These are phyloP conservation scores for Saxidomus purpurata DNA, from an alignment of 1,140 invertebrate species.

Conservation along the genomic window DNA sequence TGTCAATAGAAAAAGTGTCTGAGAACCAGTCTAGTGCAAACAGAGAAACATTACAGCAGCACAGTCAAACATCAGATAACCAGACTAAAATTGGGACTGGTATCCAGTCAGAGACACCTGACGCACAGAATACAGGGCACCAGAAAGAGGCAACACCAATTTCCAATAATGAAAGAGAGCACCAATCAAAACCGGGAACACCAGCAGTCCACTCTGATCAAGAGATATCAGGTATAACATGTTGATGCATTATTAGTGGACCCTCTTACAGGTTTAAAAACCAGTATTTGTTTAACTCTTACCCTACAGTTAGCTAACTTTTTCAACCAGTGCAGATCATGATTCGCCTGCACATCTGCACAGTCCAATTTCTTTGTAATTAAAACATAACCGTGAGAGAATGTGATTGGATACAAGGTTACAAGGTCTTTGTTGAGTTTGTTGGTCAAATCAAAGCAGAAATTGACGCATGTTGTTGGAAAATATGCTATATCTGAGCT, in stretches of 20 bases:
- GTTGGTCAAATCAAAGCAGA: no score
- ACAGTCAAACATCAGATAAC: not conserved
- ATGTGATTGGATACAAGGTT: no score
- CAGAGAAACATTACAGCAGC: not conserved
- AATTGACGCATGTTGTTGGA: no score
- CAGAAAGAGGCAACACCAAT: not conserved
- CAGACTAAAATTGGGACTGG: not conserved
- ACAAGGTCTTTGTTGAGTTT: no score
- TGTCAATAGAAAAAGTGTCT: not conserved
- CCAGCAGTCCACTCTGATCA: constrained; percentile 35
- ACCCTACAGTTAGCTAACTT: no score
- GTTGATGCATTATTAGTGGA: not conserved
- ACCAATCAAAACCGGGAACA: not conserved
- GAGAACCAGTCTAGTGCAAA: not conserved
- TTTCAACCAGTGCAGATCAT: not conserved
- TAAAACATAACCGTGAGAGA: no score
- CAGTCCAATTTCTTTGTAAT: no score
- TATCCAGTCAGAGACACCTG: not conserved
- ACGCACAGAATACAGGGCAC: not conserved
- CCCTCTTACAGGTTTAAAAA: not conserved
- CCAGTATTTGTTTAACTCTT: not conserved
- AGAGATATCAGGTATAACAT: constrained; percentile 12
- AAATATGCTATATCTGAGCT: no score
- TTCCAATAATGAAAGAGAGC: not conserved
- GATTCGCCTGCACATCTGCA: not conserved